Conservation (phyloP, 2,888 invertebrate species). For the Patella pellucida region DNA sequence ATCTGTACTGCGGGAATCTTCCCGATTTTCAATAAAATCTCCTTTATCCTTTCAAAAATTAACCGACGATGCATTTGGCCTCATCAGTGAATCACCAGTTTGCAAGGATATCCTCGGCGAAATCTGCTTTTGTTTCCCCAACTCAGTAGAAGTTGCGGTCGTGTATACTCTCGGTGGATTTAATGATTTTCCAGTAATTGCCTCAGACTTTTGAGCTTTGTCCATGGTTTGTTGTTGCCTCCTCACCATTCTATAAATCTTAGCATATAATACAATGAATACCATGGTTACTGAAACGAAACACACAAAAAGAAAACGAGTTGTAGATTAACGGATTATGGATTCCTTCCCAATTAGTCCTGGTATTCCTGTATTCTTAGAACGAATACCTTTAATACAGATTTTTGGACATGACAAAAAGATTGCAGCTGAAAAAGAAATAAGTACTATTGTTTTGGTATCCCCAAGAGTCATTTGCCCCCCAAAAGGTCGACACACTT, state of each 20-base stretch:
- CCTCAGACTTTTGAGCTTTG: slow-evolving; percentile 9
- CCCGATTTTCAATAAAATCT: not conserved
- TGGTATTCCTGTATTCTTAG: slow-evolving; percentile 34
- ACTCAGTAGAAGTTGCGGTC: not conserved
- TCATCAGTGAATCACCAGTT: not conserved
- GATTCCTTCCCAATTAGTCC: slow-evolving; percentile 50
- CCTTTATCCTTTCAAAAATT: not conserved
- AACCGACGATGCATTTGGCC: no score
- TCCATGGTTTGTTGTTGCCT: slow-evolving; percentile 15
- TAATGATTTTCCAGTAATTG: not conserved
- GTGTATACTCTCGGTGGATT: not conserved
- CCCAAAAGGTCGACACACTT: slow-evolving; percentile 53
- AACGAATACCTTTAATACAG: slow-evolving; percentile 43
- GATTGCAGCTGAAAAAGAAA: slow-evolving; percentile 39
- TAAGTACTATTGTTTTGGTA: slow-evolving; percentile 41
- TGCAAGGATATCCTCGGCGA: not conserved
- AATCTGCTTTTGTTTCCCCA: not conserved
- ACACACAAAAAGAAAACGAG: slow-evolving; percentile 37
- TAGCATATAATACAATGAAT: slow-evolving; percentile 42
- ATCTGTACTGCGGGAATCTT: not conserved
- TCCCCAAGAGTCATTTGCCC: slow-evolving; percentile 41
- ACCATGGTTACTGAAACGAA: slow-evolving; percentile 40
- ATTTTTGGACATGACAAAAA: slow-evolving; percentile 50
- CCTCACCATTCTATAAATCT: slow-evolving; percentile 39
- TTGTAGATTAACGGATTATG: slow-evolving; percentile 47